A percentile compares a stretch with the other conserved stretches of the same genome.
These are phyloP conservation scores for Panagrolaimus sp. DNA, from an alignment of 1,140 invertebrate genomes.

Conservation along the genomic window DNA sequence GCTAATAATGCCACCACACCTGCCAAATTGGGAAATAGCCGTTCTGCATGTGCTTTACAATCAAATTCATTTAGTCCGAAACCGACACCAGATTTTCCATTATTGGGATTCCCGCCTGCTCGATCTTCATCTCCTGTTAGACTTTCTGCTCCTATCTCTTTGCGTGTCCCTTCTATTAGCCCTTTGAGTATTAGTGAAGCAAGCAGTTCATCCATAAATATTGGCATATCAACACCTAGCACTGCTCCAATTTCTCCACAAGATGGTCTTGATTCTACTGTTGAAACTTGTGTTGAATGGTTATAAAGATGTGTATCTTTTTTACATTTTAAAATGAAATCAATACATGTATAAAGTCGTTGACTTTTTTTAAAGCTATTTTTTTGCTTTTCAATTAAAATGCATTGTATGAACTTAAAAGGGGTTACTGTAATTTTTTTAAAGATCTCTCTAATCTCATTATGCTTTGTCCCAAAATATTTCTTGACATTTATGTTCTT, in stretches of 20 bases:
- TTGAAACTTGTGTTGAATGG: conserved; percentile 8
- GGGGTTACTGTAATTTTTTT: no score
- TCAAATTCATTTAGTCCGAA: conserved; percentile 4
- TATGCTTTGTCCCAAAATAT: no score
- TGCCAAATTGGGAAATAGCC: not conserved
- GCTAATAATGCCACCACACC: not conserved
- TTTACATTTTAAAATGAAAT: no score
- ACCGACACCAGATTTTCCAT: conserved; percentile 7
- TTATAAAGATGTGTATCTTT: not conserved
- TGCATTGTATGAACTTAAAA: no score
- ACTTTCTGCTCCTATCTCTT: not conserved
- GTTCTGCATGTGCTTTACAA: not conserved
- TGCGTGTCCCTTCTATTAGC: conserved; percentile 1
- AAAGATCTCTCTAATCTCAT: no score
- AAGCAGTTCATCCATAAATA: not conserved
- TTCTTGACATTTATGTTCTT: no score
- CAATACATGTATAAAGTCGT: no score
- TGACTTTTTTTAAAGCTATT: no score
- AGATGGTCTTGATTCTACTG: not conserved
- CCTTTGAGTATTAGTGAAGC: conserved; percentile 6
- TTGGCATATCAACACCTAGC: not conserved
- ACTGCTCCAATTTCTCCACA: conserved; percentile 2
- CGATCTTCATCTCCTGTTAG: not conserved
- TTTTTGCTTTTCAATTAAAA: no score
- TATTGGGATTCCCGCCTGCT: not conserved